These are phyloP conservation scores for Ochropleura leucogaster DNA, from an alignment of 2,888 invertebrate species.

Conservation along the genomic window DNA sequence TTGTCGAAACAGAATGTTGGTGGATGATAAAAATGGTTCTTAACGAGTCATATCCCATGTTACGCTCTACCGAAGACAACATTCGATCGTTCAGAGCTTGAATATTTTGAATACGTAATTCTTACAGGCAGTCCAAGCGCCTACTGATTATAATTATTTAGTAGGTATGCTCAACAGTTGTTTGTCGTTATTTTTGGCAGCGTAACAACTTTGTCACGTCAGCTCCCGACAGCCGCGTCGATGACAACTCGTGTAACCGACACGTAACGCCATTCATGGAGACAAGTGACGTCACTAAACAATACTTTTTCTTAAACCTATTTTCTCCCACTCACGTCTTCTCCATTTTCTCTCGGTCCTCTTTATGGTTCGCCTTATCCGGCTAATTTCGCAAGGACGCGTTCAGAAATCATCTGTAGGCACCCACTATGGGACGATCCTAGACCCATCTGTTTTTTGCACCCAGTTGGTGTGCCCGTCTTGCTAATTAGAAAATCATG, in stretches of 20 bases:
- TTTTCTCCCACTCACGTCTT: neutral
- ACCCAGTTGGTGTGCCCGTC: neutral
- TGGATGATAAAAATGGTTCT: neutral
- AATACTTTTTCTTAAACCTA: neutral
- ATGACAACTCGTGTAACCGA: conserved; percentile 38
- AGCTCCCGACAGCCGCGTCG: conserved; percentile 27
- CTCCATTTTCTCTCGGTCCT: neutral
- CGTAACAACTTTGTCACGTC: conserved; percentile 44
- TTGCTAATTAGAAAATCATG: neutral
- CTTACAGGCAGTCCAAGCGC: conserved; percentile 22
- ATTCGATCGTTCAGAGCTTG: conserved; percentile 9
- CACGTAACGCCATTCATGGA: conserved; percentile 49
- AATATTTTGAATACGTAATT: conserved; percentile 38
- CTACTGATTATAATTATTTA: conserved; percentile 47
- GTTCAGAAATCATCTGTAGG: neutral
- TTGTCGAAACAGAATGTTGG: neutral
- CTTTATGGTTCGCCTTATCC: neutral
- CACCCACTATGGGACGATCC: neutral
- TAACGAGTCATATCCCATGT: neutral
- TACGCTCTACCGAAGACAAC: conserved; percentile 1
- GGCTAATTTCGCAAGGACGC: neutral
- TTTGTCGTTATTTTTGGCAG: conserved; percentile 47
- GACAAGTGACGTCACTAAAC: conserved; percentile 3
- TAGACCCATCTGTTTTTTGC: neutral
- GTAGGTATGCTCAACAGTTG: conserved; percentile 43